Evolutionary conservation across 1,140 invertebrate species (phyloP).

Genomic region (Drosophila bocqueti): DNA sequence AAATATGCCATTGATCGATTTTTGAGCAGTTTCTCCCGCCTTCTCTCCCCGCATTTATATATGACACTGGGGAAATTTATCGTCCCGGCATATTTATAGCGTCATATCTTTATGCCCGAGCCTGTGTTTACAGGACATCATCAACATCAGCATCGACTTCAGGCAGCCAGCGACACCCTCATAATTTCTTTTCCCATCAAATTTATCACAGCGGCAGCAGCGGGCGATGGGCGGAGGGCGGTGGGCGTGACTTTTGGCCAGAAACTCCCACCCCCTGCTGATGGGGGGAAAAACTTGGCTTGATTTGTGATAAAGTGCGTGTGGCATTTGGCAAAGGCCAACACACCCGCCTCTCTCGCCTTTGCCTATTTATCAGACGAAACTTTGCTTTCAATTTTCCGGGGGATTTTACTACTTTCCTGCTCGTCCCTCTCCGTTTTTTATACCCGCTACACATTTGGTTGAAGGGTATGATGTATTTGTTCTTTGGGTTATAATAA

Average conservation of each 20-base stretch:
- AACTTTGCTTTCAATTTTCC: slow-evolving; percentile 80
- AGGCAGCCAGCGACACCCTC: slow-evolving; percentile 62
- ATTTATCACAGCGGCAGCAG: slow-evolving; percentile 69
- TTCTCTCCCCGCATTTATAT: neutral
- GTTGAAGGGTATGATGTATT: slow-evolving; percentile 9
- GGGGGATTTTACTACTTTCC: slow-evolving; percentile 63
- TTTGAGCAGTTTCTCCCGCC: slow-evolving; percentile 59
- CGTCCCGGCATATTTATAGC: slow-evolving; percentile 79
- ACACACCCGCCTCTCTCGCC: slow-evolving; percentile 11
- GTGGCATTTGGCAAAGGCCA: slow-evolving; percentile 64
- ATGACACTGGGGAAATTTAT: slow-evolving; percentile 68
- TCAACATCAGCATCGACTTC: slow-evolving; percentile 46
- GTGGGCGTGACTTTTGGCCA: slow-evolving; percentile 70
- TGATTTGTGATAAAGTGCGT: slow-evolving; percentile 82
- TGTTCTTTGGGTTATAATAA: neutral
- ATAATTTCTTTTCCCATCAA: slow-evolving; percentile 79
- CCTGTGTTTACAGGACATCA: slow-evolving; percentile 76
- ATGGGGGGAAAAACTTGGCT: slow-evolving; percentile 59
- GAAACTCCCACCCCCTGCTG: slow-evolving; percentile 1
- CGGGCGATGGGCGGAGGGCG: slow-evolving; percentile 36
- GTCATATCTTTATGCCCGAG: slow-evolving; percentile 67
- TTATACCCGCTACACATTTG: slow-evolving; percentile 2
- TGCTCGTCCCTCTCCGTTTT: neutral
- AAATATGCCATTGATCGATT: slow-evolving; percentile 84
- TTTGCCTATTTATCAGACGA: slow-evolving; percentile 68